phyloP scores from a whole-genome alignment of 2,113 vertebrate species.

The Uria lomvia region DNA sequence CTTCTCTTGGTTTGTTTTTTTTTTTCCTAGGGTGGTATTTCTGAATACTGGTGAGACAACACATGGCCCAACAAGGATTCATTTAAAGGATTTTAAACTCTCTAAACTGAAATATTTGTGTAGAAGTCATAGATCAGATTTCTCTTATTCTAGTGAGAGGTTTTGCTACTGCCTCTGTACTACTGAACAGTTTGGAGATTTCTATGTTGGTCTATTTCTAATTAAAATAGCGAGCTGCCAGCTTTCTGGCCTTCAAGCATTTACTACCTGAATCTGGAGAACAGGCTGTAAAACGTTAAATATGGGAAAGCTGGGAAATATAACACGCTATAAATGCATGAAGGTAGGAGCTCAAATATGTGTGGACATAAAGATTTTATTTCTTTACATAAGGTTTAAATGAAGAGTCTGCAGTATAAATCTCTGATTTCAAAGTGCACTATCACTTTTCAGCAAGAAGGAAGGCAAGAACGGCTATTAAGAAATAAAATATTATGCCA shows the following conservation, averaged over 20 bases:
- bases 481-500: constrained; percentile 23
- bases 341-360: constrained; percentile 62
- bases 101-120: background rate
- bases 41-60: background rate
- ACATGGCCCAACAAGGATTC: background rate
- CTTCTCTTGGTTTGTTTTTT: background rate
- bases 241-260: constrained; percentile 32
- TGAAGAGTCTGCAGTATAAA: constrained; percentile 55
- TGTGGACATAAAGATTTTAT: constrained; percentile 69
- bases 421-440: constrained; percentile 52
- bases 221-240: constrained; percentile 53
- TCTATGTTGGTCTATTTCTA: constrained; percentile 1
- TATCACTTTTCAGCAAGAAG: constrained; percentile 55
- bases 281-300: constrained; percentile 62
- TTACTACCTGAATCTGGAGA: constrained; percentile 69
- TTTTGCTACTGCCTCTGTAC: background rate
- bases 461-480: constrained; percentile 21
- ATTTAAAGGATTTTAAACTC: background rate
- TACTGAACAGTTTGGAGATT: background rate
- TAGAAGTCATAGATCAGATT: background rate
- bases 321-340: constrained; percentile 59
- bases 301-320: constrained; percentile 70
- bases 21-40: background rate
- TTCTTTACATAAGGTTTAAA: constrained; percentile 69
- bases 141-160: background rate